A percentile compares a stretch with the other conserved stretches of the same genome.
Conservation (phyloP, 37 sponge, comb jelly and placozoan species). For the Theonella swinhoei region DNA sequence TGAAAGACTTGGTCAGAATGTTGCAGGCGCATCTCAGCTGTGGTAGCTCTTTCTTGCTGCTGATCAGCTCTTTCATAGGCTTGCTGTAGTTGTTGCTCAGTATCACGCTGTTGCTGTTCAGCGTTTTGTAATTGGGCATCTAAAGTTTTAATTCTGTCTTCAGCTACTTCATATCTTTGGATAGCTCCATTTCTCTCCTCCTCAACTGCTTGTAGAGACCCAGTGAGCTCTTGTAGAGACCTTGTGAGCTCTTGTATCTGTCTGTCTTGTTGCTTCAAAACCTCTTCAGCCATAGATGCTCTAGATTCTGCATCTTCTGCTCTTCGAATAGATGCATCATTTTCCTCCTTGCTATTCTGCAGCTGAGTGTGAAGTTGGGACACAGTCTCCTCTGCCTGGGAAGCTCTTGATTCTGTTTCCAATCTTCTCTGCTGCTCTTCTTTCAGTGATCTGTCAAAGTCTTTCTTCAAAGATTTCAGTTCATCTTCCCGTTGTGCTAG, state of each 20-base stretch:
- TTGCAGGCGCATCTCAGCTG: not conserved
- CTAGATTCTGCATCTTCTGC: too few relatives aligned
- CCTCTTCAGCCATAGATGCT: not conserved
- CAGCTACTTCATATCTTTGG: not conserved
- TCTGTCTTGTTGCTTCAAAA: too few relatives aligned
- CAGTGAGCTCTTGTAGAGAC: not conserved
- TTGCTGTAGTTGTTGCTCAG: not conserved
- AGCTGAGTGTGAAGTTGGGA: not conserved
- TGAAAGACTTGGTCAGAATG: slow-evolving; percentile 3
- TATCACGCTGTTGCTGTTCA: not conserved
- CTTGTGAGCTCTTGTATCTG: too few relatives aligned
- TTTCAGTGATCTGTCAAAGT: not conserved
- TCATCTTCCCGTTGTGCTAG: not conserved
- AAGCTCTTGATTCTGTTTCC: not conserved
- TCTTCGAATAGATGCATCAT: not conserved
- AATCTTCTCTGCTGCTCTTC: not conserved
- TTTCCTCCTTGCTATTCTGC: not conserved
- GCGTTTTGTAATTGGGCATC: not conserved
- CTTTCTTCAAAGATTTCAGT: not conserved
- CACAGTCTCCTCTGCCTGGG: not conserved
- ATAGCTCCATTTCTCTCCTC: not conserved
- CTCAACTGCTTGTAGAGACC: not conserved
- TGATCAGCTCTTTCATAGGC: not conserved
- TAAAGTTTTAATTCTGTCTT: not conserved
- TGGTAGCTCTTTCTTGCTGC: not conserved